Evolutionary conservation across 2,797 vertebrate genomes (phyloP), one percentile per base, ranked within the genome.

Genomic region (Cryptoblepharus egeriae): DNA sequence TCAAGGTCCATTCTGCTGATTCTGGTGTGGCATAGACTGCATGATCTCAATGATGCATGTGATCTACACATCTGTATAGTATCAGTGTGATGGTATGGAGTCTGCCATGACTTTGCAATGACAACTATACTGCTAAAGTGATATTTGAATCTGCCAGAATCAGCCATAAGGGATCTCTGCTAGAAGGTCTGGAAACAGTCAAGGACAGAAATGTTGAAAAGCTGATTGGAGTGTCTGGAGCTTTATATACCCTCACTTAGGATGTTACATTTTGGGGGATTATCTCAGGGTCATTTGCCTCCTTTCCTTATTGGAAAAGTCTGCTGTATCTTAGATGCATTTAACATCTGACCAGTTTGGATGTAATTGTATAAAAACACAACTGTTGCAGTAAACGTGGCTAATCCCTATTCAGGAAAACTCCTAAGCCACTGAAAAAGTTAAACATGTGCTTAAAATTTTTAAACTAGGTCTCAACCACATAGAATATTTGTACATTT

Each of bases 391-490:
- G 22, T 37, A 65, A 24, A 67, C 63, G 79, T 32, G 32, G 28
- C 3, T 37, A 24, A 70, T 55, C 16, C 45, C 9, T 81, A 60
- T 80, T 64, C 63, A 71, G 82, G 68, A 42, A 89, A 76, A 77
- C 75, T 78, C 24, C 83, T 86, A 87, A 83, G 15, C 8, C 67
- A 45, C 76, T 89, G n/a, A 20, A 77, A 80, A 83, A 86, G 80
- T 77, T 60, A 77, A 82, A 68, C 83, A 78, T 15, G 80, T 85
- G 77, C 1, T 80, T 87, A 11, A 30, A 13, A 1, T 81, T 82
- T 49, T 20, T 75, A 75, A 75, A 20, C 2, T 4, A 77, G 1
- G 2, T 0, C 63, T 83, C 73, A 35, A 45, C 65, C 45, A 52
- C 13, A 71, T 10, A 49, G 28, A 24, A 42, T 60, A 32, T 22